Evolutionary conservation across 2,797 vertebrate species (phyloP).

Genomic region (Pseudochromis fuscus): DNA sequence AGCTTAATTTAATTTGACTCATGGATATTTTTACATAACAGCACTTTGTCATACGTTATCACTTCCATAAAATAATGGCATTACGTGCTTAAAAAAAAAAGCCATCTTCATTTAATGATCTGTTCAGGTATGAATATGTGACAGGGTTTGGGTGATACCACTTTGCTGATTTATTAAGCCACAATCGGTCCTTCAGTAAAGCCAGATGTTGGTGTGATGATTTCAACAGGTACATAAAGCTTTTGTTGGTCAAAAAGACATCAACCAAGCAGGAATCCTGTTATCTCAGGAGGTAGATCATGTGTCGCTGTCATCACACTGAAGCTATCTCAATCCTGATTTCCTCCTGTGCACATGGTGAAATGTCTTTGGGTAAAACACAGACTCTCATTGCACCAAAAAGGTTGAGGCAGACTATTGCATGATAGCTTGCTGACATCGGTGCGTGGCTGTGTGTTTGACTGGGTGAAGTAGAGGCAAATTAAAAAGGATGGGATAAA

Average conservation of each 20-base stretch:
- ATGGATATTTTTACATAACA: background rate
- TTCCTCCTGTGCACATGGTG: no score
- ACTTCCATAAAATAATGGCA: background rate
- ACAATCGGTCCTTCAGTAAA: background rate
- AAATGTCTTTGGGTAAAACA: no score
- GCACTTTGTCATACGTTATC: background rate
- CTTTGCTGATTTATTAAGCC: constrained; percentile 4
- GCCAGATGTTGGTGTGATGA: background rate
- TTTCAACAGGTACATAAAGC: background rate
- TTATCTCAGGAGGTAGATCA: no score
- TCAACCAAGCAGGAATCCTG: no score
- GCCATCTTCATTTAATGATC: background rate
- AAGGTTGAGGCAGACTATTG: no score
- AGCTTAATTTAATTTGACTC: background rate
- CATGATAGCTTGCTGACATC: no score
- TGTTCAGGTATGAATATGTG: background rate
- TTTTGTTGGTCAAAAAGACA: background rate
- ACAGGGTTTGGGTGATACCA: background rate
- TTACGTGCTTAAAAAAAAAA: background rate
- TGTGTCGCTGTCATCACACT: no score
- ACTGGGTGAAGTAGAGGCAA: no score
- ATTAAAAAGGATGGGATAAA: no score
- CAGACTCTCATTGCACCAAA: no score
- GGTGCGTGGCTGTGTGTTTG: no score
- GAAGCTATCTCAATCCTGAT: no score